Percentiles rank a stretch among this genome's conserved stretches.
Conservation (phyloP, 2,113 vertebrate species). For the Tylochromis polylepis region DNA sequence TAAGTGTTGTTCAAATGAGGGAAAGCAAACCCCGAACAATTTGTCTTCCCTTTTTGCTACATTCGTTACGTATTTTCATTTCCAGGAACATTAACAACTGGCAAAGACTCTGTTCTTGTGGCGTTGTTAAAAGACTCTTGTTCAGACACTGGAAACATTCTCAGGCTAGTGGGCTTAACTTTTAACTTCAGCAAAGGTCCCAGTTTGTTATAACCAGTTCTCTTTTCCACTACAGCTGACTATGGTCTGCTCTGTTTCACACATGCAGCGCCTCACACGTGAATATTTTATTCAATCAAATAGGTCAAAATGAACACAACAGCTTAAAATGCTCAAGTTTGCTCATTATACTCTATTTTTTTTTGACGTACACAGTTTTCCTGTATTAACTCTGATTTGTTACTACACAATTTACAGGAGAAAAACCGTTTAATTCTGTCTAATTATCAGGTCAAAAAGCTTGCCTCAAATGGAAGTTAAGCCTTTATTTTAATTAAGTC, state of each 20-base stretch:
- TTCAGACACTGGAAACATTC: neutral
- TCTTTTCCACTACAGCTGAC: neutral
- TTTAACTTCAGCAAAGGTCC: neutral
- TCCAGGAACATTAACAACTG: neutral
- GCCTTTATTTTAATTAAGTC: neutral
- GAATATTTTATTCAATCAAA: neutral
- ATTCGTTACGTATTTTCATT: neutral
- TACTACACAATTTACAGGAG: neutral
- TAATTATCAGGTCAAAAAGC: neutral
- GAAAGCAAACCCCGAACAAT: too few species aligned
- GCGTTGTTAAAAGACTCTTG: neutral
- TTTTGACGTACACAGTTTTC: neutral
- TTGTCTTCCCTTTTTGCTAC: neutral
- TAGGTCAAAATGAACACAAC: neutral
- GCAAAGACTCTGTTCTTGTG: neutral
- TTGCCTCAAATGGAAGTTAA: too few species aligned
- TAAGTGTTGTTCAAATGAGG: too few species aligned
- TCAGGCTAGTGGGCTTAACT: neutral
- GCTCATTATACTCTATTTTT: neutral
- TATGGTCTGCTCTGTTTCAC: neutral
- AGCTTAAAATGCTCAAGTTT: neutral
- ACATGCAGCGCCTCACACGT: neutral
- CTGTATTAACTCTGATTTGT: neutral
- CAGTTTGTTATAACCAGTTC: too few species aligned
- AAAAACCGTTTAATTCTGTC: neutral